Base-by-base conservation (phyloP, 2,797 vertebrate species). In the Sparidentex hasta region DNA sequence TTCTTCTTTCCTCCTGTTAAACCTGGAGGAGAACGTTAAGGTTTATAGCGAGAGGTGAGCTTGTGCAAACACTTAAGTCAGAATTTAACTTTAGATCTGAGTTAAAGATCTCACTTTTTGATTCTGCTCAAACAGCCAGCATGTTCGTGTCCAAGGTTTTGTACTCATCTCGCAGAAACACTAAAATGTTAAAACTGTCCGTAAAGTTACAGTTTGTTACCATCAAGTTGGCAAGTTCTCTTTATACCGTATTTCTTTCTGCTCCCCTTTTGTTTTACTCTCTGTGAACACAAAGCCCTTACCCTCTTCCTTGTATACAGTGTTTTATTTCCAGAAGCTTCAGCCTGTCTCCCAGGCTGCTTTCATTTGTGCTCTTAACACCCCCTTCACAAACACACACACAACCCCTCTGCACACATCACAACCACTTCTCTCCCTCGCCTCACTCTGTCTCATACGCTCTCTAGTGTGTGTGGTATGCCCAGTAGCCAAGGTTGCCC, bases 401-500 rank as follows among this genome's bases (percentile, higher is more conserved):
- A 50, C 14, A 47, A 2, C 12, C 23, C 23, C 46, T 50, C 66
- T 63, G 54, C 9, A 23, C 58, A 47, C 58, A 51, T 50, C 56
- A n/a, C 68, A 75, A 51, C 66, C 54, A 20, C 52, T 69, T 78
- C 71, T 76, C 27, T 71, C 61, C 33, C 64, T 68, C 51, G 7
- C 74, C 75, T 84, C 61, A 20, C 81, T 55, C 64, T 63, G 55
- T 83, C 80, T 84, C 62, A 23, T 33, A 76, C 74, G 62, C 62
- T 80, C 65, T 81, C 76, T 75, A 74, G 70, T 87, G 73, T 83
- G 84, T 83, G 84, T 79, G 81, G 75, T 76, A 67, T 92, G 88
- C 84, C 88, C 84, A 79, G 71, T 74, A 83, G 85, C 84, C 8
- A 64, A 87, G 81, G 85, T 89, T 88, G 87, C 86, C 92, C 94